phyloP scores from a whole-genome alignment of 2,113 vertebrate species.

The Istiophorus platypterus region DNA sequence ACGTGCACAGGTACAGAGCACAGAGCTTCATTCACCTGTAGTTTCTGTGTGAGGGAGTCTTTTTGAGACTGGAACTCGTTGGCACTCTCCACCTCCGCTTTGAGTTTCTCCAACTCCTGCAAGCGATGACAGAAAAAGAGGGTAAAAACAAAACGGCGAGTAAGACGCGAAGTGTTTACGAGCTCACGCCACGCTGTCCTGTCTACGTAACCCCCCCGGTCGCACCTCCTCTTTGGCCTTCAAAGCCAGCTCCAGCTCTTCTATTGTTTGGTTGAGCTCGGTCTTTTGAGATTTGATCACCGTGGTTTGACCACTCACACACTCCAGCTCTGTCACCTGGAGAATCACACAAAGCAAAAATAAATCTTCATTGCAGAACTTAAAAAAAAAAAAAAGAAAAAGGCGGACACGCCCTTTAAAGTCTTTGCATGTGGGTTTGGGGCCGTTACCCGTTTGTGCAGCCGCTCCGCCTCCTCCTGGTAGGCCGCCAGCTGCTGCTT shows the following conservation, averaged over 20 bases:
- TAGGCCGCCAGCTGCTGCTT: conserved; percentile 97
- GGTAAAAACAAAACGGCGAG: too few species aligned
- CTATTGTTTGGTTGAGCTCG: conserved; percentile 96
- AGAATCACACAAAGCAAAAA: conserved; percentile 35
- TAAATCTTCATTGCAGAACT: not conserved
- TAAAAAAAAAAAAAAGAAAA: not conserved
- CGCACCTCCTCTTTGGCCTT: conserved; percentile 95
- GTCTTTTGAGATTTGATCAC: conserved; percentile 95
- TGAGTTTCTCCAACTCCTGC: conserved; percentile 95
- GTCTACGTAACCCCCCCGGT: not conserved
- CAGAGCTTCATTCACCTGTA: conserved; percentile 85
- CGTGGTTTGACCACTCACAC: conserved; percentile 94
- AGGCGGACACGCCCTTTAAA: not conserved
- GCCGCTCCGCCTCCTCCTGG: conserved; percentile 96
- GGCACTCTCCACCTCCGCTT: conserved; percentile 92
- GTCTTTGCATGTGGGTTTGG: not conserved
- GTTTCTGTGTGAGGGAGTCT: conserved; percentile 90
- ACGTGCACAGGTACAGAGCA: not conserved
- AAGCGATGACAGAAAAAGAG: not conserved
- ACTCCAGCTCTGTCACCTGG: conserved; percentile 98
- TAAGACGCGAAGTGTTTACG: accelerated
- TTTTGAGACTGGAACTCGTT: conserved; percentile 91
- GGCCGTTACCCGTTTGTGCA: conserved; percentile 93
- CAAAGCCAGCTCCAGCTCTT: conserved; percentile 91
- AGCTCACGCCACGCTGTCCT: too few species aligned